These are phyloP conservation scores for Setophaga petechia DNA, from an alignment of 2,113 vertebrate species.

Conservation along the genomic window DNA sequence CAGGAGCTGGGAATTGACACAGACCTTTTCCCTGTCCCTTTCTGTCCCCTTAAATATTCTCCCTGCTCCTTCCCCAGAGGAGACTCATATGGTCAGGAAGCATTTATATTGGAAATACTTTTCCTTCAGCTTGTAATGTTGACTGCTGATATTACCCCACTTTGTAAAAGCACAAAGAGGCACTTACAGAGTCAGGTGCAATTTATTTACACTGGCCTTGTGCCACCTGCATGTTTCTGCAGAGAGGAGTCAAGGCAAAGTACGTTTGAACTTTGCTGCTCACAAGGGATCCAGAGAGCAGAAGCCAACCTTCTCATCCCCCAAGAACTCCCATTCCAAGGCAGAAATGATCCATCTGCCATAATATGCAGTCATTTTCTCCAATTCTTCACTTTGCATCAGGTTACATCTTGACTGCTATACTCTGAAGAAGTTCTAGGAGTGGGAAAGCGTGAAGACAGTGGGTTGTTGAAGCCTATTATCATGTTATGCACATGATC, in stretches of 20 bases:
- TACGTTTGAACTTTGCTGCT: background rate
- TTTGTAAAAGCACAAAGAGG: constrained; percentile 7
- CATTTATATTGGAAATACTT: background rate
- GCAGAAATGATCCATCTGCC: background rate
- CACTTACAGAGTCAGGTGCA: background rate
- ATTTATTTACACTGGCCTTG: constrained; percentile 20
- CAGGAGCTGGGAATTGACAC: background rate
- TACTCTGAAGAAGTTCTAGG: background rate
- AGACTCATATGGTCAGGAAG: background rate
- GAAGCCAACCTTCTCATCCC: background rate
- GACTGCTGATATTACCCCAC: background rate
- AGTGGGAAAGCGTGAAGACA: background rate
- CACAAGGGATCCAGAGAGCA: background rate
- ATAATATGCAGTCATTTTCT: background rate
- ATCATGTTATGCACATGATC: background rate
- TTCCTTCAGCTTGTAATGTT: background rate
- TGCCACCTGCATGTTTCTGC: background rate
- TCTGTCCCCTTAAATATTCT: background rate
- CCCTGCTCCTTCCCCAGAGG: background rate
- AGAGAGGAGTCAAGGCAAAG: background rate
- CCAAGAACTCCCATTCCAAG: background rate
- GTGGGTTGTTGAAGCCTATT: background rate
- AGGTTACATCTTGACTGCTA: background rate
- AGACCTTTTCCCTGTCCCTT: background rate
- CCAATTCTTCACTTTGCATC: background rate